Evolutionary conservation across 2,113 vertebrate genomes (phyloP).

Genomic region (Butastur rufipennis): DNA sequence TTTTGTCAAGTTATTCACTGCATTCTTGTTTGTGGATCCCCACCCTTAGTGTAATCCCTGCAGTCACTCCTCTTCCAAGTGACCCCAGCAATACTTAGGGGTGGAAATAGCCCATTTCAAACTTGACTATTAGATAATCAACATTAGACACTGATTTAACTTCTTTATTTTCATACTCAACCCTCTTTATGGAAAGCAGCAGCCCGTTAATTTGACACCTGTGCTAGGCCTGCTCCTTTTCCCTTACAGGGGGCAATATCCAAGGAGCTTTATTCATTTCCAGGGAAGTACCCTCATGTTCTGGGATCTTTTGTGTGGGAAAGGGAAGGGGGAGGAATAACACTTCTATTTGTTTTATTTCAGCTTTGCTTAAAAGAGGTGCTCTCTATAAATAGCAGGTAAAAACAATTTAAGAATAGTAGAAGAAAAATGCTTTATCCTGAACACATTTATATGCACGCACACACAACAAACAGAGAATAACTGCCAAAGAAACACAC

Average conservation of each 20-base stretch:
- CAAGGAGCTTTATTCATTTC: not conserved
- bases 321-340: not conserved
- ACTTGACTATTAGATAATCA: not conserved
- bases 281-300: not conserved
- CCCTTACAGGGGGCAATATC: not conserved
- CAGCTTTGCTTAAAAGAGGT: not conserved
- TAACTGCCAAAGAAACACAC: not conserved
- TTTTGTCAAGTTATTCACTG: not conserved
- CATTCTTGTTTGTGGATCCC: not conserved
- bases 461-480: not conserved
- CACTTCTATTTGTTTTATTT: not conserved
- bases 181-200: not conserved
- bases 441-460: accelerated
- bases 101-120: not conserved
- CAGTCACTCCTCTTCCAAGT: not conserved
- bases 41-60: not conserved
- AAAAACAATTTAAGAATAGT: not conserved
- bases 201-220: not conserved
- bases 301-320: not conserved
- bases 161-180: not conserved
- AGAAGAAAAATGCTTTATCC: not conserved
- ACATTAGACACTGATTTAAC: not conserved
- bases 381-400: not conserved
- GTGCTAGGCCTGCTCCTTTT: not conserved
- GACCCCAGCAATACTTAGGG: not conserved